Evolutionary conservation across 2,113 vertebrate species (phyloP).

Genomic region (Zosterops lateralis): DNA sequence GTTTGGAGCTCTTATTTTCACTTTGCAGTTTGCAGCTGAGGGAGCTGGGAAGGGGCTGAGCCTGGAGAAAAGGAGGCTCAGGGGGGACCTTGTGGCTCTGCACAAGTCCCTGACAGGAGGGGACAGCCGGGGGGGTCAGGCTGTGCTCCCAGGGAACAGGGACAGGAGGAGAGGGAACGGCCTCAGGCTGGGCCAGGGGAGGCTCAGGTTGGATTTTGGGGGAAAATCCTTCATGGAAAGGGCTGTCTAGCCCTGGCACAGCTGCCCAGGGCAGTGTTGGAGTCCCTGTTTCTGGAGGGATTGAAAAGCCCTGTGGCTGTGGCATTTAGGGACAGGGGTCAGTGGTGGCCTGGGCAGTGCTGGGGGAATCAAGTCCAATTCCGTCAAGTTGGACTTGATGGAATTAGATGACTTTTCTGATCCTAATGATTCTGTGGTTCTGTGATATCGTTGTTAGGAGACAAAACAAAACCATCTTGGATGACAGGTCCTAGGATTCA

Average conservation of each 20-base stretch:
- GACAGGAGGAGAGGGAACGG: not conserved
- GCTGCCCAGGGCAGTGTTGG: accelerated
- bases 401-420: not conserved
- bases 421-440: not conserved
- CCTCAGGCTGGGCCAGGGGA: not conserved
- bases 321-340: accelerated
- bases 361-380: no score
- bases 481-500: not conserved
- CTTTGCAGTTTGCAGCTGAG: not conserved
- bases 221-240: accelerated
- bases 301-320: accelerated
- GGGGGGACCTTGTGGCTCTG: not conserved
- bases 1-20: not conserved
- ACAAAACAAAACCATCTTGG: not conserved
- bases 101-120: not conserved
- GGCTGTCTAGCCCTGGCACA: accelerated
- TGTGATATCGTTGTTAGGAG: accelerated
- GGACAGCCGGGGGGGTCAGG: accelerated
- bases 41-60: not conserved
- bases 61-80: not conserved
- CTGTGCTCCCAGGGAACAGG: not conserved
- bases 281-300: accelerated
- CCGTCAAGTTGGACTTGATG: not conserved
- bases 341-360: not conserved
- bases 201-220: accelerated